Percentiles rank a stretch among this genome's conserved stretches.
phyloP scores from a whole-genome alignment of 2,888 invertebrate genomes.

The Masnerella sp. region DNA sequence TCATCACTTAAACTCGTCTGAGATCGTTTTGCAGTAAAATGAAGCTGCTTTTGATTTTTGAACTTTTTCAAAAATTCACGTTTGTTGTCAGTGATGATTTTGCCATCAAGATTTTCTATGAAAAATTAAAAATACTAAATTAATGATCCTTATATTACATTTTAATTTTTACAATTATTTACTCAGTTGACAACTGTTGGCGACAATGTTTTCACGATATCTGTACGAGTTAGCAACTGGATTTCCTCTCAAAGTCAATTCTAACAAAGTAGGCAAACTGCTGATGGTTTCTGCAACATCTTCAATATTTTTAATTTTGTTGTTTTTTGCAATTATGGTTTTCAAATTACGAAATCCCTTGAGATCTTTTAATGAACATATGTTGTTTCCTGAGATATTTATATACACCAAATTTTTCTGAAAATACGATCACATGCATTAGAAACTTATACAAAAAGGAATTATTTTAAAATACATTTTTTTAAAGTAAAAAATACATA shows the following conservation, averaged over 20 bases:
- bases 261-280: constrained; percentile 80
- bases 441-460: neutral
- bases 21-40: constrained; percentile 64
- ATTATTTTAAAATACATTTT: neutral
- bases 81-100: constrained; percentile 80
- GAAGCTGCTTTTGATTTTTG: constrained; percentile 79
- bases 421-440: constrained; percentile 7
- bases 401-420: constrained; percentile 81
- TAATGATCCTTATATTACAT: neutral
- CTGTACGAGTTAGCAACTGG: constrained; percentile 82
- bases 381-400: constrained; percentile 83
- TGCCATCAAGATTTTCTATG: constrained; percentile 80
- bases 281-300: constrained; percentile 80
- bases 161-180: constrained; percentile 56
- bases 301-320: constrained; percentile 80
- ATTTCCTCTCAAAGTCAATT: constrained; percentile 82
- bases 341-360: constrained; percentile 75
- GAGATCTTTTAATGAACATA: constrained; percentile 80
- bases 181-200: constrained; percentile 82
- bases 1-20: constrained; percentile 69
- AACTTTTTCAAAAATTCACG: constrained; percentile 82
- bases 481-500: constrained; percentile 67
- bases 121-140: neutral
- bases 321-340: constrained; percentile 81
- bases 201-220: constrained; percentile 84